Conservation (phyloP, 2,888 invertebrate species). For the Oxystoma pomonae region DNA sequence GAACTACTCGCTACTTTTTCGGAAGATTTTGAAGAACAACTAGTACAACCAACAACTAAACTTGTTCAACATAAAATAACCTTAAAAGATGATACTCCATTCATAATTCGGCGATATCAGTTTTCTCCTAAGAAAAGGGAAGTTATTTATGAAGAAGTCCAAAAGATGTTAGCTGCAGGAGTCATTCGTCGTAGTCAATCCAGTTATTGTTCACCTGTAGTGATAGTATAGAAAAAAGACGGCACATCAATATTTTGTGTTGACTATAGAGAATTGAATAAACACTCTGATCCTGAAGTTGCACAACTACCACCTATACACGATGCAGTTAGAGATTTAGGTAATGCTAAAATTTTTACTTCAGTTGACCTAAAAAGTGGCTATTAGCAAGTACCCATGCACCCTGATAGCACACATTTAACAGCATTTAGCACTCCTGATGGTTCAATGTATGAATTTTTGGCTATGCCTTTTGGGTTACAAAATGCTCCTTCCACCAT, state of each 20-base stretch:
- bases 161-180: background rate
- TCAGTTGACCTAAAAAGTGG: background rate
- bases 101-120: background rate
- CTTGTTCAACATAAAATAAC: background rate
- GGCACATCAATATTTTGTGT: background rate
- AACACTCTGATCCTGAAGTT: background rate
- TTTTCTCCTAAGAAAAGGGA: background rate
- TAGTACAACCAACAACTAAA: too few species aligned
- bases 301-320: background rate
- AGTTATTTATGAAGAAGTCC: background rate
- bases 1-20: too few species aligned
- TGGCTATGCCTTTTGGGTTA: background rate
- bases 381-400: background rate
- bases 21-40: too few species aligned
- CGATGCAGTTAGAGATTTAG: background rate
- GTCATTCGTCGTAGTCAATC: background rate
- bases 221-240: background rate
- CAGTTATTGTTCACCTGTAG: background rate
- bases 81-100: background rate
- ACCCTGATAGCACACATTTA: background rate
- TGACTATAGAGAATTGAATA: background rate
- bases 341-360: background rate
- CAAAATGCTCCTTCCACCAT: background rate
- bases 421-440: background rate
- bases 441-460: background rate